Evolutionary conservation across 2,888 invertebrate genomes (phyloP).

Genomic region (Asteroscopus sphinx): DNA sequence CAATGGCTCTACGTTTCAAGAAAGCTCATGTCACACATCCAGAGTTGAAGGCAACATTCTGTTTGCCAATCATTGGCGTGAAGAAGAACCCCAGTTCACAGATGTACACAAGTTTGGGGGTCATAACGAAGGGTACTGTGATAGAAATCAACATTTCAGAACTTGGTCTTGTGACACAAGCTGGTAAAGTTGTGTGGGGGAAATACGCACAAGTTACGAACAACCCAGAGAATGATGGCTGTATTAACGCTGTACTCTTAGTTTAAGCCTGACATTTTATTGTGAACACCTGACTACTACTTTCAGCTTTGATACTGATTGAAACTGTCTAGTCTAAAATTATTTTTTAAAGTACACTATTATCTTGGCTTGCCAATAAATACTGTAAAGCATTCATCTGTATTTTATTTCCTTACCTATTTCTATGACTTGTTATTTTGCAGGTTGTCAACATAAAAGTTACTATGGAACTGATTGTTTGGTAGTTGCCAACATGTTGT

Average conservation of each 20-base stretch:
- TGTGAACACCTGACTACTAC: neutral
- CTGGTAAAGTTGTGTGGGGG: slow-evolving; percentile 99
- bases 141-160: slow-evolving; percentile 99
- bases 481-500: slow-evolving; percentile 1
- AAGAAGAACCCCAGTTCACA: slow-evolving; percentile 99
- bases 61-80: slow-evolving; percentile 98
- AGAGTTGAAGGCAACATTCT: slow-evolving; percentile 99
- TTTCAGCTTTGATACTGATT: slow-evolving; percentile 19
- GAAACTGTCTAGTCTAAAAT: slow-evolving; percentile 6
- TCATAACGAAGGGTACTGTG: slow-evolving; percentile 99
- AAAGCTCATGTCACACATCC: slow-evolving; percentile 99
- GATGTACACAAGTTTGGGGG: slow-evolving; percentile 98
- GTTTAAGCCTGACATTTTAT: slow-evolving; percentile 90
- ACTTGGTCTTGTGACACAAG: slow-evolving; percentile 99
- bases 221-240: slow-evolving; percentile 99
- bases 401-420: slow-evolving; percentile 48
- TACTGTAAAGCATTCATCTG: slow-evolving; percentile 47
- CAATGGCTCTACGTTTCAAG: slow-evolving; percentile 98
- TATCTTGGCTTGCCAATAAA: slow-evolving; percentile 56
- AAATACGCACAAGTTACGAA: slow-evolving; percentile 99
- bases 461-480: neutral
- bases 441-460: neutral
- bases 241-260: slow-evolving; percentile 99
- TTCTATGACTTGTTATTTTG: neutral
- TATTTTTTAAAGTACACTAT: slow-evolving; percentile 3